phyloP scores from a whole-genome alignment of 2,113 vertebrate genomes.

The Amphiprion ocellaris region DNA sequence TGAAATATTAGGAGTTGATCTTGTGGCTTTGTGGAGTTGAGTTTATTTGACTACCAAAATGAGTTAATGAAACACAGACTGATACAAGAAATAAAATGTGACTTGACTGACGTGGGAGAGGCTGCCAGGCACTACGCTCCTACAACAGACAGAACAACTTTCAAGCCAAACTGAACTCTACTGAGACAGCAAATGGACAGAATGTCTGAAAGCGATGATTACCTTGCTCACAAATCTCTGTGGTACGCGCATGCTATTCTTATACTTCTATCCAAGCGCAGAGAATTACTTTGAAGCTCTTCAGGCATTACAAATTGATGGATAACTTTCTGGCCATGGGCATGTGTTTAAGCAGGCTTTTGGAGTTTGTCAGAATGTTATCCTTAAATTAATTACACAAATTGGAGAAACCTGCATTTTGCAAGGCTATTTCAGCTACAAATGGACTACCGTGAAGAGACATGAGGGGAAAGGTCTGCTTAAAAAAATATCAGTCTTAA shows the following conservation, averaged over 20 bases:
- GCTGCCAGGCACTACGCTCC: constrained; percentile 20
- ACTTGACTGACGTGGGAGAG: constrained; percentile 31
- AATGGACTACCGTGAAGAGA: constrained; percentile 2
- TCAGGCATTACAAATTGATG: constrained; percentile 60
- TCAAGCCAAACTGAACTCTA: constrained; percentile 34
- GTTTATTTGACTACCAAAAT: constrained; percentile 24
- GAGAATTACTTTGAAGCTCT: constrained; percentile 49
- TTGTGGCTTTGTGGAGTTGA: not conserved
- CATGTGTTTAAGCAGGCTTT: constrained; percentile 20
- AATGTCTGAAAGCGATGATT: constrained; percentile 55
- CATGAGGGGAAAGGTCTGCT: not conserved
- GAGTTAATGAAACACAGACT: not conserved
- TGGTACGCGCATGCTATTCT: constrained; percentile 18
- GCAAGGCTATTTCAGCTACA: constrained; percentile 10
- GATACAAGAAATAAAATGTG: constrained; percentile 19
- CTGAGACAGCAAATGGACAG: constrained; percentile 62
- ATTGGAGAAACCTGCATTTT: constrained; percentile 18
- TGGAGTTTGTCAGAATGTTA: constrained; percentile 39
- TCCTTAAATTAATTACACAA: constrained; percentile 38
- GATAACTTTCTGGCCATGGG: constrained; percentile 30
- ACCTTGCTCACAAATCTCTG: constrained; percentile 28
- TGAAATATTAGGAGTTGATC: not conserved
- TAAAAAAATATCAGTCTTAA: not conserved
- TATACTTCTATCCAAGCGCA: constrained; percentile 44
- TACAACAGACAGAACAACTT: constrained; percentile 34